Base-by-base conservation (phyloP, 2,797 vertebrate genomes). In the Cygnus olor region DNA sequence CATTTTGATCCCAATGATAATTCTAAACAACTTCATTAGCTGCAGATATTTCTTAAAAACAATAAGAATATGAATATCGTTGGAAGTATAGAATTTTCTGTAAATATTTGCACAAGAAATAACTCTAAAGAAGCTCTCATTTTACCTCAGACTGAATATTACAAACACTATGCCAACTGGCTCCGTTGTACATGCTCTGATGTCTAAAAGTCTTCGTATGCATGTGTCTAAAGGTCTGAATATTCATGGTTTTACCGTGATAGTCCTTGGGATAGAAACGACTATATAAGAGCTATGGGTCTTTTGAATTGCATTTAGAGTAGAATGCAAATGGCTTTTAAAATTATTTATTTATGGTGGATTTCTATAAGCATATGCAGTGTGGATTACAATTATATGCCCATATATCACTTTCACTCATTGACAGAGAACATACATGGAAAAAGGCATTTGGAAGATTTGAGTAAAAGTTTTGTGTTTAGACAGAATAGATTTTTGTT, bases 371-470 rank as follows among this genome's bases (percentile, higher is more conserved):
- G 38, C 20, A 18, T 58, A 51, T 6, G 8, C n/a, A 44, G 4
- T 2, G 0, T 34, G 10, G 18, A 30, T 5, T n/a, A 45, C 1
- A 0, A 25, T 47, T 38, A 76, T 24, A 68, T n/a, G 7, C 4
- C 14, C 60, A 32, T 42, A 34, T 14, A 60, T 38, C 25, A 36
- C 11, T 64, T 85, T 45, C 76, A 19, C 20, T 76, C 19, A 36
- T 15, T 76, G 19, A 6, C 19, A 69, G 22, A 54, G 4, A 58
- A 40, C 8, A 70, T 17, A 51, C 3, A 38, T 1, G 0, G 36
- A 19, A 66, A 89, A 87, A 80, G 19, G 2, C 4, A 51, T 66
- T 85, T 76, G 40, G 68, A 81, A 72, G 3, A 53, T 54, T 47
- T 42, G 4, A 69, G 19, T 30, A 25, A 65, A 88, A 73, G 8